Base-by-base conservation (phyloP, 30 jellyfish, hydroid and myxozoan species). In the Clytia hemisphaerica region DNA sequence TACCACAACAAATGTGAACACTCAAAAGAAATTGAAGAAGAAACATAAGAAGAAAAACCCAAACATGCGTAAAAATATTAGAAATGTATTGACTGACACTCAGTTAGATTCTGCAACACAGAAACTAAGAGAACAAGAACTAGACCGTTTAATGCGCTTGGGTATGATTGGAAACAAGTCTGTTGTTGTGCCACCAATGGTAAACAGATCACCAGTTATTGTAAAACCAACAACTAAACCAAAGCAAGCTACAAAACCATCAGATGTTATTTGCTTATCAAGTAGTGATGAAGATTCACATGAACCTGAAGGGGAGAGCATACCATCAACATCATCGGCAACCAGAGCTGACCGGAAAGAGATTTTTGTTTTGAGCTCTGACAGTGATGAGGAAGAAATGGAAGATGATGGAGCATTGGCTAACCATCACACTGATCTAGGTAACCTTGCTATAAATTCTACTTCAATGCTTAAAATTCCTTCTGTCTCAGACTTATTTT, bases 41-140 rank as follows among this genome's bases (percentile, higher is more conserved):
- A n/a, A n/a, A n/a, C n/a, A n/a, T n/a, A n/a, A n/a, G 78, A 51
- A 72, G 60, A 79, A 66, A 51, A 71, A 84, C 3, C 21, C 70
- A 29, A 61, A 61, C 45, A 22, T 64, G 38, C 86, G 99, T 35
- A 66, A 86, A 38, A 91, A 91, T 51, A 91, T 91, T 44, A 66
- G 94, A 32, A 91, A 82, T 21, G 75, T 91, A 1, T 55, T 91
- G 25, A 77, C 48, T 29, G 64, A 54, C 16, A 68, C 77, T 2
- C 87, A 91, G 53, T 59, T 91, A 19, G 93, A 80, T 47, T 67
- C 77, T 7, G 57, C 60, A 64, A 83, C 99, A 1, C 72, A 83
- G 16, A 90, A 73, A n/a, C 92, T 93, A 3, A 92, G 93, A 50
- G 71, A 76, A 61, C 78, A 71, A 40, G 99, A 91, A 37, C 82